Evolutionary conservation across 1,140 invertebrate genomes (phyloP).

Genomic region (Centruroides sculpturatus): DNA sequence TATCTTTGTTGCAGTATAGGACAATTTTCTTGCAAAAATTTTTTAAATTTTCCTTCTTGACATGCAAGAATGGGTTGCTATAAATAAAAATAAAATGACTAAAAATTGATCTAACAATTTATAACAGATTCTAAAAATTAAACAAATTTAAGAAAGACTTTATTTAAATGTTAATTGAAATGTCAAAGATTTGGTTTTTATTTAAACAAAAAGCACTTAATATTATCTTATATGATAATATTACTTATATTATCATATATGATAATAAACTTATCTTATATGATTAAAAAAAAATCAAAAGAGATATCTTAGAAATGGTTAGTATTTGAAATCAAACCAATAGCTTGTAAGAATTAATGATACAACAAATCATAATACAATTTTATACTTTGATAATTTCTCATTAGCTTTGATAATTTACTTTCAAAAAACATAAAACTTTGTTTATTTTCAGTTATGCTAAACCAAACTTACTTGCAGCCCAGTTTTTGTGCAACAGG

Average conservation of each 20-base stretch:
- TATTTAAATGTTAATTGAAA: constrained; percentile 17
- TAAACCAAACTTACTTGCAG: constrained; percentile 32
- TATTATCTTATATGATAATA: too few relatives aligned
- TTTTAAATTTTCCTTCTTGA: constrained; percentile 41
- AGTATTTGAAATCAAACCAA: too few relatives aligned
- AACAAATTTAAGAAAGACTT: neutral
- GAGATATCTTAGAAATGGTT: too few relatives aligned
- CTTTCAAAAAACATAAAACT: too few relatives aligned
- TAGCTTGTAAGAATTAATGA: too few relatives aligned
- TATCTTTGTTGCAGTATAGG: constrained; percentile 55
- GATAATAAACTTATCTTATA: too few relatives aligned
- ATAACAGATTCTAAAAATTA: constrained; percentile 6
- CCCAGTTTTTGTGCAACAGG: constrained; percentile 45
- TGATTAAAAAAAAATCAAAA: too few relatives aligned
- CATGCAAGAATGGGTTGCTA: constrained; percentile 26
- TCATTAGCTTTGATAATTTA: neutral
- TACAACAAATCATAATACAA: too few relatives aligned
- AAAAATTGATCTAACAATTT: constrained; percentile 24
- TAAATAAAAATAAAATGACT: constrained; percentile 21
- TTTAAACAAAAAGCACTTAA: neutral
- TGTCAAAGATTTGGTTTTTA: too few relatives aligned
- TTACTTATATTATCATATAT: too few relatives aligned
- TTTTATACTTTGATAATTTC: too few relatives aligned
- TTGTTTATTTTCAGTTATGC: too few relatives aligned
- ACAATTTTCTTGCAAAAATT: constrained; percentile 48